Conservation (phyloP, 1,140 invertebrate species). For the Armadillidium nasatum region DNA sequence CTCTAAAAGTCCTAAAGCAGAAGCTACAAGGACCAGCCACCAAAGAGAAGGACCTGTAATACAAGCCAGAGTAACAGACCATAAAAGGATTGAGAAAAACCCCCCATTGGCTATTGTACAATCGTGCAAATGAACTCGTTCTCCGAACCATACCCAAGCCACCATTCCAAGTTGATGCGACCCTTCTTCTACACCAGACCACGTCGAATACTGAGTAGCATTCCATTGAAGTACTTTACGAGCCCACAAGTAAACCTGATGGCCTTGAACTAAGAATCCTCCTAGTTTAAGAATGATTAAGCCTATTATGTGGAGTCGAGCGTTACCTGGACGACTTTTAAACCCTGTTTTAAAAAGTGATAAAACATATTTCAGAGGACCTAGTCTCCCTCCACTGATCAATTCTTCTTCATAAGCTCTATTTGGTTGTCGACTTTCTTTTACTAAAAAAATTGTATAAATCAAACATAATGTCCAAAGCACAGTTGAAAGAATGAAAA, state of each 20-base stretch:
- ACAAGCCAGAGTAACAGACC: constrained; percentile 29
- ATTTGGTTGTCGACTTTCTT: constrained; percentile 21
- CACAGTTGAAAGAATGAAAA: constrained; percentile 25
- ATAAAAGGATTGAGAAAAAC: constrained; percentile 27
- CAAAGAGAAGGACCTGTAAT: constrained; percentile 23
- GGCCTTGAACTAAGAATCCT: constrained; percentile 33
- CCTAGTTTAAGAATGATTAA: constrained; percentile 27
- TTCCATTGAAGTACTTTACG: constrained; percentile 31
- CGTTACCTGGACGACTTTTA: constrained; percentile 17
- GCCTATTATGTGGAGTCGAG: constrained; percentile 16
- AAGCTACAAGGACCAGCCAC: constrained; percentile 34
- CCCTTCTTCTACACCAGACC: constrained; percentile 32
- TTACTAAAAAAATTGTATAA: constrained; percentile 30
- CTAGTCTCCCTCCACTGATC: neutral
- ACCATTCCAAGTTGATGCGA: constrained; percentile 34
- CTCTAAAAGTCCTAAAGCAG: constrained; percentile 32
- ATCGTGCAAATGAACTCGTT: constrained; percentile 19
- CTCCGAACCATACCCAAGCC: constrained; percentile 25
- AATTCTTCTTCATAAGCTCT: neutral
- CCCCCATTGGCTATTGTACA: constrained; percentile 27
- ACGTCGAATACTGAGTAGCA: constrained; percentile 28
- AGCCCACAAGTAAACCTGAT: constrained; percentile 35
- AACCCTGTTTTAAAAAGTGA: constrained; percentile 27
- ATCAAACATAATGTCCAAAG: constrained; percentile 34
- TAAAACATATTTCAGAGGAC: constrained; percentile 29